Evolutionary conservation across 2,113 vertebrate genomes (phyloP).

Genomic region (Tetrax tetrax): DNA sequence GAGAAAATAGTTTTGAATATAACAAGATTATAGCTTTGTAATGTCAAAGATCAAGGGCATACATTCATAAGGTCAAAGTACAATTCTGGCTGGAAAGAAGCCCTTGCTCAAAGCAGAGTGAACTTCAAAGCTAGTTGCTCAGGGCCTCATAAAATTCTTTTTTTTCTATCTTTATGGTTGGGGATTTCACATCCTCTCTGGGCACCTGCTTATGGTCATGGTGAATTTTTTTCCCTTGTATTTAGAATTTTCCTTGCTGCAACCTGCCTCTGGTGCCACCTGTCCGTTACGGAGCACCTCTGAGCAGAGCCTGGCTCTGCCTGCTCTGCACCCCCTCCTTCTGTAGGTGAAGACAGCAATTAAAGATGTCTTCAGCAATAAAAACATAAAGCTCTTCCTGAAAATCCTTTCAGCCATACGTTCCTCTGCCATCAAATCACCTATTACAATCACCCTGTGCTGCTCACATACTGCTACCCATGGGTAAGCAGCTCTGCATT

Average conservation of each 20-base stretch:
- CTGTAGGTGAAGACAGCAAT: not conserved
- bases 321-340: not conserved
- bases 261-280: not conserved
- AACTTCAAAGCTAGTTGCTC: not conserved
- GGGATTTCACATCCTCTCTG: not conserved
- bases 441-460: not conserved
- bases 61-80: not conserved
- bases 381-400: not conserved
- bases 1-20: not conserved
- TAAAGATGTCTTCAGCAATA: not conserved
- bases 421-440: not conserved
- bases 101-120: not conserved
- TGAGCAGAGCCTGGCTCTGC: not conserved
- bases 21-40: not conserved
- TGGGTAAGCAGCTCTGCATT: not conserved
- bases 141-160: not conserved
- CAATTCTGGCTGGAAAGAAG: not conserved
- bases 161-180: not conserved
- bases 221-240: not conserved
- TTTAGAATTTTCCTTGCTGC: not conserved
- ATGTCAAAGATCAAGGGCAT: not conserved
- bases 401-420: not conserved
- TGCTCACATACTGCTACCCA: not conserved
- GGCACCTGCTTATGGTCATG: not conserved
- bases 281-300: not conserved